These are phyloP conservation scores for Tetranychus urticae DNA, from an alignment of 1,140 invertebrate species.

Conservation along the genomic window DNA sequence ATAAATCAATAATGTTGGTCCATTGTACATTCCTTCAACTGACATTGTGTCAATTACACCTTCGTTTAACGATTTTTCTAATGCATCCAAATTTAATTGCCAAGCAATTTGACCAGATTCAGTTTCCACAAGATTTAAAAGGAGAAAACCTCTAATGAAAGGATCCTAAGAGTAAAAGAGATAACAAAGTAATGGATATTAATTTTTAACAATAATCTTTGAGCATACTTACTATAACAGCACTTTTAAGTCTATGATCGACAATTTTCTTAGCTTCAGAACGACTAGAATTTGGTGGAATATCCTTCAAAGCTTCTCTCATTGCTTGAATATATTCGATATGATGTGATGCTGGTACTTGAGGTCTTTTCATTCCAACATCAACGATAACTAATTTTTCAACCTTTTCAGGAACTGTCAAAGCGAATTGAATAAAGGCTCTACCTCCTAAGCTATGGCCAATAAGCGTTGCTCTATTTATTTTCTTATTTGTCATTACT, in stretches of 20 bases:
- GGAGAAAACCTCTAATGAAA: constrained; percentile 1
- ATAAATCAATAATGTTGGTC: not conserved
- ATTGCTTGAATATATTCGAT: not conserved
- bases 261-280: not conserved
- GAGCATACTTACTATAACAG: not conserved
- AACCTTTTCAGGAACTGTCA: not conserved
- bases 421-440: not conserved
- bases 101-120: not conserved
- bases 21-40: not conserved
- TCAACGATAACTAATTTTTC: constrained; percentile 3
- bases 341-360: too few relatives aligned
- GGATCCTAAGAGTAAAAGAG: not conserved
- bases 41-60: not conserved
- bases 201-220: not conserved
- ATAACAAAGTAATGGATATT: not conserved
- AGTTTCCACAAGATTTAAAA: not conserved
- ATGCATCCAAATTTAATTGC: not conserved
- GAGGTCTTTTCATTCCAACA: not conserved
- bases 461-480: not conserved
- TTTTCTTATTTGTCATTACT: not conserved
- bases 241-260: not conserved
- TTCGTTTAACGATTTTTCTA: not conserved
- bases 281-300: not conserved
- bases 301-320: not conserved
- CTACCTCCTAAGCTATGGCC: constrained; percentile 1